Evolutionary conservation across 2,797 vertebrate genomes (phyloP).

Genomic region (Rhinophrynus dorsalis): DNA sequence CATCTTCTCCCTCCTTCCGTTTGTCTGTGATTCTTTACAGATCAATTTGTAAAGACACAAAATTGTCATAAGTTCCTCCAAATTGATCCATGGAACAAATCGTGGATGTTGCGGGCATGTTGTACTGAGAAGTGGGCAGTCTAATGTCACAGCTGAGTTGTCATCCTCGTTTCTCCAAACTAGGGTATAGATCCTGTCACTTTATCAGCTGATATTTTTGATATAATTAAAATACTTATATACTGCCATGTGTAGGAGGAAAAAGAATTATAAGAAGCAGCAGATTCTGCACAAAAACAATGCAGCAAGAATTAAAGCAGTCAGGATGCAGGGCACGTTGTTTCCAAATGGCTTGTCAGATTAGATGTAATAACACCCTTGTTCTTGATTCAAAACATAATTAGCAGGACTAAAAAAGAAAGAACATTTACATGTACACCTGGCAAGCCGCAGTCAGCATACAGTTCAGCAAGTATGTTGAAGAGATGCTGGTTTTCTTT

Average conservation of each 20-base stretch:
- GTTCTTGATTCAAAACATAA: constrained; percentile 47
- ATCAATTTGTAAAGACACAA: too few species aligned
- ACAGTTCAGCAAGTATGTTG: neutral
- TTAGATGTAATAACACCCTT: constrained; percentile 41
- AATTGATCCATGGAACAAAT: too few species aligned
- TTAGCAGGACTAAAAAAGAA: constrained; percentile 47
- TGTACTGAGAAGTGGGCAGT: too few species aligned
- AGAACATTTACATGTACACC: constrained; percentile 45
- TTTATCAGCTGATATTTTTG: too few species aligned
- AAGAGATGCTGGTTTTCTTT: neutral
- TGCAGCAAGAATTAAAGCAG: constrained; percentile 2
- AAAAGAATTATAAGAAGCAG: neutral
- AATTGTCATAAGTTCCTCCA: too few species aligned
- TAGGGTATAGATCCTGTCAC: too few species aligned
- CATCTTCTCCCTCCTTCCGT: too few species aligned
- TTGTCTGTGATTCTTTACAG: too few species aligned
- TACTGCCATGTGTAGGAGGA: neutral
- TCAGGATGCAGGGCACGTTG: constrained; percentile 38
- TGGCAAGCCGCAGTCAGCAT: constrained; percentile 31
- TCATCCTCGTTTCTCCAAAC: too few species aligned
- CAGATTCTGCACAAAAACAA: constrained; percentile 17
- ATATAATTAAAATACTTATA: too few species aligned
- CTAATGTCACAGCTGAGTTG: too few species aligned
- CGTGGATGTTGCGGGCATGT: too few species aligned
- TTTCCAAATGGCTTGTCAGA: constrained; percentile 27